A percentile compares a stretch with the other conserved stretches of the same genome.
phyloP scores from a whole-genome alignment of 2,113 vertebrate species.

The Riparia riparia region DNA sequence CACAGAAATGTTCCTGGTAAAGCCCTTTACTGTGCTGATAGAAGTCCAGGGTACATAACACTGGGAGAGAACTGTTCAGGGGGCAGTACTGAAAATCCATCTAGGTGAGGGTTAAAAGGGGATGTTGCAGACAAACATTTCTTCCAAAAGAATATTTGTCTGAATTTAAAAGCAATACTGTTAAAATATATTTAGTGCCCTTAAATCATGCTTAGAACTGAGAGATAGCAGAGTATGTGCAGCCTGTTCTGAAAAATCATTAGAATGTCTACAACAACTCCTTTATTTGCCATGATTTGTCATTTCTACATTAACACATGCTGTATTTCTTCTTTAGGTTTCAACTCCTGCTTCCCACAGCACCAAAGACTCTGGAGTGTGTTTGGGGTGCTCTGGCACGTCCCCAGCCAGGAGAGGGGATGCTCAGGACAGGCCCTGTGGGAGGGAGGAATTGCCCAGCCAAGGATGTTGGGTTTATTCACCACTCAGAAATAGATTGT shows the following conservation, averaged over 20 bases:
- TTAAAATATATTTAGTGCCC: not conserved
- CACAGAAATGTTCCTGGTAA: not conserved
- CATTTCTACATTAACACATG: not conserved
- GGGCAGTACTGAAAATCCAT: not conserved
- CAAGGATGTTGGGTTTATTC: conserved; percentile 78
- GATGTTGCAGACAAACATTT: not conserved
- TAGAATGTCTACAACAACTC: not conserved
- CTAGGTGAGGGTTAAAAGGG: not conserved
- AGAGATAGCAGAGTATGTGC: not conserved
- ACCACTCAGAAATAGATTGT: conserved; percentile 53
- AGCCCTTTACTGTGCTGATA: not conserved
- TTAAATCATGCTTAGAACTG: not conserved
- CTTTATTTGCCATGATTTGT: not conserved
- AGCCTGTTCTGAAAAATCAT: not conserved
- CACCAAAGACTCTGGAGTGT: conserved; percentile 88
- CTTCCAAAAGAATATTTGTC: not conserved
- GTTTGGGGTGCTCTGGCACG: conserved; percentile 74
- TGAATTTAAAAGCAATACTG: not conserved
- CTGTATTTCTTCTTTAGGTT: conserved; percentile 59
- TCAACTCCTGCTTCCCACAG: conserved; percentile 82
- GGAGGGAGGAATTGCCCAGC: conserved; percentile 18
- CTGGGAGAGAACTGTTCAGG: not conserved
- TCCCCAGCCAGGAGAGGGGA: conserved; percentile 54
- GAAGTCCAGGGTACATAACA: not conserved
- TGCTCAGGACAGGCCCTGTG: not conserved